Percentiles rank a stretch among this genome's conserved stretches.
These are phyloP conservation scores for Panzeria rudis DNA, from an alignment of 2,888 invertebrate genomes.

Conservation along the genomic window DNA sequence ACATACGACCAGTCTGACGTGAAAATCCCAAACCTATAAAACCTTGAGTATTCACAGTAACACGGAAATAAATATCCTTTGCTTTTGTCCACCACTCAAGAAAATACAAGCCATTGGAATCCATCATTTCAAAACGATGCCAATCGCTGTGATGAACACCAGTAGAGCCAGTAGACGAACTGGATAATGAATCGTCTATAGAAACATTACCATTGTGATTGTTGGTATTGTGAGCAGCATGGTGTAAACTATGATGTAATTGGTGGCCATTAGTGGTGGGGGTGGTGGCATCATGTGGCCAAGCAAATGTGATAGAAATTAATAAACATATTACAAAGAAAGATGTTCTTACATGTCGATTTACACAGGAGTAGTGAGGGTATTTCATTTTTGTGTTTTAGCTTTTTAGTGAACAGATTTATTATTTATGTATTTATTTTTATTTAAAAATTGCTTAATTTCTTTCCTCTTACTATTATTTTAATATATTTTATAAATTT, in stretches of 20 bases:
- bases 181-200: slow-evolving; percentile 2
- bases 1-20: slow-evolving; percentile 89
- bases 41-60: slow-evolving; percentile 92
- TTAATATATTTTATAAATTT: background rate
- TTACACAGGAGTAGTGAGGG: background rate
- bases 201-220: slow-evolving; percentile 42
- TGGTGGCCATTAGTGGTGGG: slow-evolving; percentile 33
- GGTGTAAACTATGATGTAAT: slow-evolving; percentile 46
- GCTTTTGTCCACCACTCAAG: slow-evolving; percentile 91
- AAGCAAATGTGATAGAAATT: slow-evolving; percentile 15
- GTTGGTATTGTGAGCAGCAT: slow-evolving; percentile 23
- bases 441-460: background rate
- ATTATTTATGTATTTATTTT: background rate
- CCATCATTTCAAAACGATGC: slow-evolving; percentile 83
- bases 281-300: slow-evolving; percentile 55
- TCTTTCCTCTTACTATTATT: background rate
- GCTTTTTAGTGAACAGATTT: background rate
- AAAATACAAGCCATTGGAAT: slow-evolving; percentile 82
- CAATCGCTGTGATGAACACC: slow-evolving; percentile 80
- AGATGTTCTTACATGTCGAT: background rate
- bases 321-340: slow-evolving; percentile 10
- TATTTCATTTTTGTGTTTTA: slow-evolving; percentile 27
- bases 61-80: slow-evolving; percentile 90
- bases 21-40: slow-evolving; percentile 95
- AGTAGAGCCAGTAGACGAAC: background rate